These are phyloP conservation scores for Harpagifer antarcticus DNA, from an alignment of 2,797 vertebrate species.

Conservation along the genomic window DNA sequence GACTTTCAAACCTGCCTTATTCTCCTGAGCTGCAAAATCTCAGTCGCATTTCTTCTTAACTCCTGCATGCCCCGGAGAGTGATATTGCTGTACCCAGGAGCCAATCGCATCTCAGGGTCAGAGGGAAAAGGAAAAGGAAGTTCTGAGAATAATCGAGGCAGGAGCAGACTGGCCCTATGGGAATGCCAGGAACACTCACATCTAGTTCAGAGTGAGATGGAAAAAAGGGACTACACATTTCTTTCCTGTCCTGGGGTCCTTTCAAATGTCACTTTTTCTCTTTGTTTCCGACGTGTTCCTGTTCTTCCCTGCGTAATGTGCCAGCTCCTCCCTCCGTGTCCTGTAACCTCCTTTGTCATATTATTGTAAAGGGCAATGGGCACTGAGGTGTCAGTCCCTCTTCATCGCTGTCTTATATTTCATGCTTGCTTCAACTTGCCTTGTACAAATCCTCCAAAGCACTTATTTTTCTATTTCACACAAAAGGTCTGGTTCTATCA, in stretches of 20 bases:
- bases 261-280: slow-evolving; percentile 72
- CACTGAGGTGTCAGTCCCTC: slow-evolving; percentile 24
- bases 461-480: neutral
- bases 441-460: neutral
- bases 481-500: neutral
- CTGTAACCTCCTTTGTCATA: slow-evolving; percentile 41
- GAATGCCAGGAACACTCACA: slow-evolving; percentile 60
- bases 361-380: slow-evolving; percentile 54
- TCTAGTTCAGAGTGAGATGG: slow-evolving; percentile 47
- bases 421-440: slow-evolving; percentile 26
- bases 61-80: slow-evolving; percentile 29
- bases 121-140: slow-evolving; percentile 57
- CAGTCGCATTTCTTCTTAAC: slow-evolving; percentile 25
- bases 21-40: slow-evolving; percentile 29
- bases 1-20: slow-evolving; percentile 16
- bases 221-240: slow-evolving; percentile 38
- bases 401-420: slow-evolving; percentile 17
- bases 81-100: slow-evolving; percentile 26
- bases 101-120: slow-evolving; percentile 69
- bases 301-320: slow-evolving; percentile 40
- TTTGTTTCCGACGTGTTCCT: slow-evolving; percentile 30
- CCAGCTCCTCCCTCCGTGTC: slow-evolving; percentile 21
- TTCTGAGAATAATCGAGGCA: slow-evolving; percentile 56
- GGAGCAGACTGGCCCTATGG: slow-evolving; percentile 48
- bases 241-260: slow-evolving; percentile 51